Evolutionary conservation across 2,113 vertebrate species (phyloP).

Genomic region (Oreochromis tanganicae): DNA sequence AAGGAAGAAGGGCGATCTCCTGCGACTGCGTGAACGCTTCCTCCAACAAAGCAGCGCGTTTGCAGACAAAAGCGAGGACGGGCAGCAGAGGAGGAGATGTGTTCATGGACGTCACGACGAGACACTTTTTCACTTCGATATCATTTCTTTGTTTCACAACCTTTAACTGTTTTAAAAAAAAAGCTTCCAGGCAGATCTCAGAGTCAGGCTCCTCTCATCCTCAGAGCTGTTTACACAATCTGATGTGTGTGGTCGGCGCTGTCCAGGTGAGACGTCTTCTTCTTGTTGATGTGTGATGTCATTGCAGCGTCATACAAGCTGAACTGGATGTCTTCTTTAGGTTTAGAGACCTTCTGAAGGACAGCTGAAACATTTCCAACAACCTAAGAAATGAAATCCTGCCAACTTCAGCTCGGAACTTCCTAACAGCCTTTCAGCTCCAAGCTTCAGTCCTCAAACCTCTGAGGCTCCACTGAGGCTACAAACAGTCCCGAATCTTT

Average conservation of each 20-base stretch:
- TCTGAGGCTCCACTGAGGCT: background rate
- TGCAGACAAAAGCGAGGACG: background rate
- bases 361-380: background rate
- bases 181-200: background rate
- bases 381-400: background rate
- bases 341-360: background rate
- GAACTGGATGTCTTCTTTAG: background rate
- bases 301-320: background rate
- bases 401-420: background rate
- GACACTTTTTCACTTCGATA: background rate
- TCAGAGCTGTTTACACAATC: background rate
- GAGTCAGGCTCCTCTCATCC: background rate
- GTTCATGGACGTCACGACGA: background rate
- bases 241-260: background rate
- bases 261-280: background rate
- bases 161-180: background rate
- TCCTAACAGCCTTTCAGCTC: background rate
- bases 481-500: background rate
- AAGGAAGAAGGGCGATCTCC: background rate
- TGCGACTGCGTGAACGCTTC: background rate
- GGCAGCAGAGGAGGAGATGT: background rate
- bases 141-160: background rate
- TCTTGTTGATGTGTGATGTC: background rate
- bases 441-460: background rate
- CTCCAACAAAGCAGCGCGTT: background rate